Evolutionary conservation across 1,140 invertebrate genomes (phyloP), one percentile per base, ranked within the genome.

Genomic region (Musca vetustissima): DNA sequence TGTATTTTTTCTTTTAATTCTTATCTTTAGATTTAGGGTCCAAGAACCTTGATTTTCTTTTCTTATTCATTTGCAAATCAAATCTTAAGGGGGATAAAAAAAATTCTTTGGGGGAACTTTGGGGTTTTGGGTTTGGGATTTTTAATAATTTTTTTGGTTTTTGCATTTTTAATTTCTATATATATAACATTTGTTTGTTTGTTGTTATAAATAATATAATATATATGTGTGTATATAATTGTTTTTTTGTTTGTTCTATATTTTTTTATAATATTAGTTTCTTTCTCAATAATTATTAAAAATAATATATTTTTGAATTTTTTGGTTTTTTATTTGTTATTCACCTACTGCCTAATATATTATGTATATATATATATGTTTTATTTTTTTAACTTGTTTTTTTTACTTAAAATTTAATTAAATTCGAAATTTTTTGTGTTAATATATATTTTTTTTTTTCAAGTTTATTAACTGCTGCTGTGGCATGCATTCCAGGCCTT

Each of bases 371-470:
- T 17, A 49, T 67, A 22, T 53, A 55, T 47, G 64, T 49, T 65
- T 66, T 22, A 50, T 32, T 17, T 67, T 53, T 55, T 67, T 55
- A 13, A n/a, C n/a, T n/a, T n/a, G n/a, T 24, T 22, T 52, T 28
- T 66, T 67, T 70, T 19, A 64, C 69, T 70, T 70, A 70, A 76
- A 72, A 70, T 74, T 76, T 76, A 76, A 76, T 76, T 76, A 76
- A 76, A 76, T 76, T 76, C 75, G 75, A 76, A 76, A 76, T 76
- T 76, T 76, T 76, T 75, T 76, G 75, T 76, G 74, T 76, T 74
- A 69, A 74, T 75, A 75, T 74, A 69, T n/a, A n/a, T n/a, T n/a
- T n/a, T n/a, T n/a, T n/a, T n/a, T n/a, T n/a, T 71, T 75, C 67
- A 61, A 53, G 52, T 53, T 53, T 53, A 53, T 53, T 15, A 53